Percentiles rank a stretch among this genome's conserved stretches.
phyloP scores from a whole-genome alignment of 2,113 vertebrate genomes.

The Bombycilla garrulus region DNA sequence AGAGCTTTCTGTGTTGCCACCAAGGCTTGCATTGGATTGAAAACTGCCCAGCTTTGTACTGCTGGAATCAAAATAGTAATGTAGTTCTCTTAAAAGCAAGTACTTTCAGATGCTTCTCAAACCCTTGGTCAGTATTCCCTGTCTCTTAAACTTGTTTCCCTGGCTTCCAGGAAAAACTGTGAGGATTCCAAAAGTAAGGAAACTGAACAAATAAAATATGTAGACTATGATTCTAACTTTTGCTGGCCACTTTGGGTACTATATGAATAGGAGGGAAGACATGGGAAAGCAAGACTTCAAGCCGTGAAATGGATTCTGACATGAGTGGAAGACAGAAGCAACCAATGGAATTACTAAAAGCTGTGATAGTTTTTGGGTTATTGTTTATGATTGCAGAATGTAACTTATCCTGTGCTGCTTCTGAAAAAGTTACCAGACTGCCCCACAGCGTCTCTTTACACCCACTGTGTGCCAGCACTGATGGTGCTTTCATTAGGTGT shows the following conservation, averaged over 20 bases:
- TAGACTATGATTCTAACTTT: not conserved
- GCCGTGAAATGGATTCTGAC: not conserved
- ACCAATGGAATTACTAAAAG: not conserved
- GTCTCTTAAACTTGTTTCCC: not conserved
- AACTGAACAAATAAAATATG: not conserved
- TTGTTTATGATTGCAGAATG: not conserved
- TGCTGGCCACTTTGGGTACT: not conserved
- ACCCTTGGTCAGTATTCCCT: not conserved
- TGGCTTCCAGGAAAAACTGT: not conserved
- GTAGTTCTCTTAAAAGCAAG: not conserved
- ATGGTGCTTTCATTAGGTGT: not conserved
- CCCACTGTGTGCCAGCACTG: not conserved
- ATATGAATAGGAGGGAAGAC: not conserved
- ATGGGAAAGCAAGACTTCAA: not conserved
- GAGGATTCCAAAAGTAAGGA: not conserved
- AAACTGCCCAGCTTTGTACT: not conserved
- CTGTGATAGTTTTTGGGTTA: not conserved
- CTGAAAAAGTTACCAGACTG: not conserved
- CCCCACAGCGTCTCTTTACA: fast-evolving
- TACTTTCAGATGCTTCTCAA: not conserved
- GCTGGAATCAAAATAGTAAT: not conserved
- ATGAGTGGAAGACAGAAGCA: not conserved
- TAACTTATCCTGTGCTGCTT: not conserved
- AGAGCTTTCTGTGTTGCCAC: not conserved
- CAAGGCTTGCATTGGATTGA: not conserved